phyloP scores from a whole-genome alignment of 64 coral and sea anemone genomes.

The Catalaphyllia jardinei region DNA sequence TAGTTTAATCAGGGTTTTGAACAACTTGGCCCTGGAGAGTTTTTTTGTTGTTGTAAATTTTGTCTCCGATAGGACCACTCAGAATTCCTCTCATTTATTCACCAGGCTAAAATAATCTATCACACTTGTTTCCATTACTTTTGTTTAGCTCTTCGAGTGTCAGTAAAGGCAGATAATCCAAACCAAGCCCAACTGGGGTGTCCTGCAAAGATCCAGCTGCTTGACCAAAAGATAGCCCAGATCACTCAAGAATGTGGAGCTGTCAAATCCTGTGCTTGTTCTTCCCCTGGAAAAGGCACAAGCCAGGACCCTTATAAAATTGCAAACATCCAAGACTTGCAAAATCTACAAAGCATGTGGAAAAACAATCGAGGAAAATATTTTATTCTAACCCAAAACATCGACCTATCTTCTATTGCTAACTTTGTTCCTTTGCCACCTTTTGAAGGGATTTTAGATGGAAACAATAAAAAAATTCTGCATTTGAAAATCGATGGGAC shows the following conservation, averaged over 20 bases:
- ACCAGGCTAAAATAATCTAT: too few relatives aligned
- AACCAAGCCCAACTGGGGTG: too few relatives aligned
- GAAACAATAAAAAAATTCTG: conserved; percentile 15
- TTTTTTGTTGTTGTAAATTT: too few relatives aligned
- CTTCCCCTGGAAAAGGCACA: conserved; percentile 6
- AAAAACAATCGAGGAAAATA: conserved; percentile 2
- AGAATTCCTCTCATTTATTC: too few relatives aligned
- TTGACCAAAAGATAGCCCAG: background rate
- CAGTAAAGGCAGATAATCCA: too few relatives aligned
- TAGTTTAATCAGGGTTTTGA: too few relatives aligned
- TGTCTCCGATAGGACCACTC: too few relatives aligned
- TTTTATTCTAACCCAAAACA: conserved; percentile 10
- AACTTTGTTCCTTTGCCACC: conserved; percentile 1
- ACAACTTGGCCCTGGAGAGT: too few relatives aligned
- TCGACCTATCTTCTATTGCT: conserved; percentile 22
- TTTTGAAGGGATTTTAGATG: conserved; percentile 8
- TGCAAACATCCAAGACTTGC: background rate
- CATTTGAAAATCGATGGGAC: background rate
- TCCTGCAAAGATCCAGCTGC: background rate
- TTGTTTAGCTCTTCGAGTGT: too few relatives aligned
- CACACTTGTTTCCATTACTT: too few relatives aligned
- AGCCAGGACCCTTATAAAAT: conserved; percentile 20
- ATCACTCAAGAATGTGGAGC: background rate
- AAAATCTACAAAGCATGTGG: background rate
- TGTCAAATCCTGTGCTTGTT: background rate